Base-by-base conservation (phyloP, 2,797 vertebrate genomes). In the Astyanax mexicanus region DNA sequence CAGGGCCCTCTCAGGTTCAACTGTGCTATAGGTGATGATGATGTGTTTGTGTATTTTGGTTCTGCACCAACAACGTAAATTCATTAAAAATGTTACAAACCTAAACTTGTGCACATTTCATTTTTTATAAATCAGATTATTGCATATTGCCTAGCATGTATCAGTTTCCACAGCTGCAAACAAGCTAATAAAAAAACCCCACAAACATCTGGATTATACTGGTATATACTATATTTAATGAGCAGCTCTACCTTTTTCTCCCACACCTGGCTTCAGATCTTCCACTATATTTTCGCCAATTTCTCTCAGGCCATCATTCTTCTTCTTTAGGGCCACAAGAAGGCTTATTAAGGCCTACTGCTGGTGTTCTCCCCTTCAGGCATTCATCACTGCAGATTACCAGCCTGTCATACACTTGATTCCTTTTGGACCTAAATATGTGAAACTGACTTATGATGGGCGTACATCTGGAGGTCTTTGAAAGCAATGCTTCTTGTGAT, bases 351-450 rank as follows among this genome's bases (percentile, higher is more conserved):
- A 55, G 65, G 44, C 27, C 55, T 60, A 23, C 49, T 71, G 44
- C 58, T 69, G n/a, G 19, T 38, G 51, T 58, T 81, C 38, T 65
- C 19, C 68, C 54, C 6, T 47, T 15, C 13, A 54, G 40, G 51
- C 47, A 81, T 79, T 62, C 55, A 73, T 81, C 81, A 76, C 27
- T 42, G 49, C 19, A 57, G 58, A 72, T 69, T 74, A 80, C 35
- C 29, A 51, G 72, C 61, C 66, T 80, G 37, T 61, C 21, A 45
- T 61, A 75, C 70, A 72, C 55, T 66, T 64, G 25, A 73, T 69
- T 72, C 58, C 55, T 69, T 68, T 69, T 47, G 60, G 57, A 82
- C 44, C 10, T 57, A 45, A 73, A 77, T 69, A 60, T 73, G 54
- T 57, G 37, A 71, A 80, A 70, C 38, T 61, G 51, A 77, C 15